Percentiles rank a stretch among this genome's conserved stretches.
These are phyloP conservation scores for Callocephalon fimbriatum DNA, from an alignment of 2,113 vertebrate species.

Conservation along the genomic window DNA sequence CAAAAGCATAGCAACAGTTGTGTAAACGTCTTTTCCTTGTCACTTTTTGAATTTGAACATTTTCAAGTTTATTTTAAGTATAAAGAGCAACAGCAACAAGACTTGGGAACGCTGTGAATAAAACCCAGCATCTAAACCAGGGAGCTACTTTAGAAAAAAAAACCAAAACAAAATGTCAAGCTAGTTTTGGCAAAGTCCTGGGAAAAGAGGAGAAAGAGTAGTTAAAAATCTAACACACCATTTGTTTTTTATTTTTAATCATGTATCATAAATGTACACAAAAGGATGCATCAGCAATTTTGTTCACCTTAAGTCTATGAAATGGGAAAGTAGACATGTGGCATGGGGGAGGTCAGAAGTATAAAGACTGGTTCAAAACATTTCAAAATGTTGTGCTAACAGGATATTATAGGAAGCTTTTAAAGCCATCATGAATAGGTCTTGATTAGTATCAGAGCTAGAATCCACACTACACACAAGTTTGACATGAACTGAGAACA, in stretches of 20 bases:
- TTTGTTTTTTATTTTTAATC: slow-evolving; percentile 28
- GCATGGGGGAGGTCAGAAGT: slow-evolving; percentile 36
- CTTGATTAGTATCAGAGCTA: background rate
- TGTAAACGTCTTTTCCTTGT: background rate
- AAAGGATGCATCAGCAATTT: slow-evolving; percentile 7
- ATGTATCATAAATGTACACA: slow-evolving; percentile 24
- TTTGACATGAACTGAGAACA: background rate
- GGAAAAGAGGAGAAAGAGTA: background rate
- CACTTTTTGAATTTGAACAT: background rate
- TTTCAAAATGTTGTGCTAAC: slow-evolving; percentile 37
- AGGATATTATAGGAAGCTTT: background rate
- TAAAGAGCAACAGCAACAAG: background rate
- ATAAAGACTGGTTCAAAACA: slow-evolving; percentile 48
- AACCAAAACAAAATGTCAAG: background rate
- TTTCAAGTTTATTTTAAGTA: slow-evolving; percentile 9
- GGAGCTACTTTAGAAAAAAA: background rate
- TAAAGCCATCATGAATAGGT: background rate
- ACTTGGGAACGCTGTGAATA: background rate
- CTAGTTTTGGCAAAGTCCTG: background rate
- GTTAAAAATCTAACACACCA: background rate
- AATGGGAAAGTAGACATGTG: background rate
- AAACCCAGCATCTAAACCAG: background rate
- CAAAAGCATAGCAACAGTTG: background rate
- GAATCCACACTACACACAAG: background rate
- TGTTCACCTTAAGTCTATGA: background rate